Evolutionary conservation across 92 coral and sea anemone species (phyloP), one percentile per base, ranked within the genome.

Genomic region (Phenganax subtilis): DNA sequence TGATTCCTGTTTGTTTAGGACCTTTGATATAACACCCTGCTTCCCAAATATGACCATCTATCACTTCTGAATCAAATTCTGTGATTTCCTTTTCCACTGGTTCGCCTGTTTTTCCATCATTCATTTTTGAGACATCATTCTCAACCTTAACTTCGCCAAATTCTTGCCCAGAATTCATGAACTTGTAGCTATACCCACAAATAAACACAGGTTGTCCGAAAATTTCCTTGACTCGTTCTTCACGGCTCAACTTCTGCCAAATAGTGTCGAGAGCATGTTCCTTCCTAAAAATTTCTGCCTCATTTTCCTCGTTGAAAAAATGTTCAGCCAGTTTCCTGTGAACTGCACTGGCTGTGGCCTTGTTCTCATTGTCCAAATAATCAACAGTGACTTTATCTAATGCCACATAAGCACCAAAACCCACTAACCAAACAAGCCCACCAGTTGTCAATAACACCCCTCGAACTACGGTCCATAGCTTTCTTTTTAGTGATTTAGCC

Each of bases 1-100:
- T 76, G 27, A 93, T 70, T 8, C 98, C 98, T 20, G 90, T 82
- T 15, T 87, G 84, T 63, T 91, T 86, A 6, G 98, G 90, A 7
- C 98, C 98, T 58, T 88, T 97, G 17, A 93, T 82, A 69, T 85
- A 88, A 63, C 96, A 84, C 15, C 90, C 85, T 10, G 90, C 94
- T 10, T 89, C 89, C 97, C 94, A 93, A 0, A 60, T 52, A 56
- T 61, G 68, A 16, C 59, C 17, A 54, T 73, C 37, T 47, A 66
- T 65, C 47, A 53, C 44, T 83, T 71, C 44, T 11, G 7, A 14
- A 56, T 59, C 57, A 68, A 25, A 4, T 54, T 85, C 84, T 57
- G 3, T 30, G n/a, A 28, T 77, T 58, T 84, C 80, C 51, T 70
- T 71, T 52, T 67, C 83, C n/a, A 60, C 57, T 56, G 71, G 68